phyloP scores from a whole-genome alignment of 2,113 vertebrate genomes.

The Epinephelus lanceolatus region DNA sequence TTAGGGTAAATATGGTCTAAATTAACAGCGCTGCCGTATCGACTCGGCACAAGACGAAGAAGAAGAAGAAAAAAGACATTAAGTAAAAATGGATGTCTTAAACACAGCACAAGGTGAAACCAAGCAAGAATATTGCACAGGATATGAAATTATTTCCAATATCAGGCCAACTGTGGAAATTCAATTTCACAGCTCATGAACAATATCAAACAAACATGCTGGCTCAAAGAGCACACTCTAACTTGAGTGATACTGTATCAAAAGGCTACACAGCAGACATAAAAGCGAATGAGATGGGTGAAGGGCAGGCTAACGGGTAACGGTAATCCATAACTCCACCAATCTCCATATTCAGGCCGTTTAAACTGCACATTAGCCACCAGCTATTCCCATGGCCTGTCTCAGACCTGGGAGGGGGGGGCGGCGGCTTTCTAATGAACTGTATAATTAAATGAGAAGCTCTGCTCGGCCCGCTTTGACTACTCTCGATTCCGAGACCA shows the following conservation, averaged over 20 bases:
- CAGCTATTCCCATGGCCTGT: constrained; percentile 57
- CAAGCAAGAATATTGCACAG: constrained; percentile 67
- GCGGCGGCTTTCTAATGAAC: constrained; percentile 71
- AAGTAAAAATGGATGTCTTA: constrained; percentile 68
- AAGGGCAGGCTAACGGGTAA: constrained; percentile 72
- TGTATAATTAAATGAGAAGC: constrained; percentile 80
- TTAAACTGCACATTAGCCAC: constrained; percentile 71
- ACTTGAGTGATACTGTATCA: constrained; percentile 67
- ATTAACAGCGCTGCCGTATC: constrained; percentile 39
- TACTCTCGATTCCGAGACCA: constrained; percentile 21
- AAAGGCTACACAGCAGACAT: constrained; percentile 66
- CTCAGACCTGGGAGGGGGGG: constrained; percentile 23
- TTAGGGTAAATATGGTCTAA: constrained; percentile 62
- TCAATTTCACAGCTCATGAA: constrained; percentile 83
- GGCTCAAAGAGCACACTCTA: constrained; percentile 67
- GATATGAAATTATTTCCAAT: constrained; percentile 81
- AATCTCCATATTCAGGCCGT: constrained; percentile 76
- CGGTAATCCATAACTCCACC: constrained; percentile 69
- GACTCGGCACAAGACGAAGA: constrained; percentile 6
- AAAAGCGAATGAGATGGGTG: constrained; percentile 67
- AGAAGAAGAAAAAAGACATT: constrained; percentile 14
- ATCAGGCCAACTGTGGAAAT: constrained; percentile 78
- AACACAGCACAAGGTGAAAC: constrained; percentile 68
- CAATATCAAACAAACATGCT: constrained; percentile 80
- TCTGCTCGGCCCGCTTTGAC: constrained; percentile 47